Evolutionary conservation across 2,113 vertebrate genomes (phyloP), one percentile per base, ranked within the genome.

Genomic region (Melanostigma gelatinosum): DNA sequence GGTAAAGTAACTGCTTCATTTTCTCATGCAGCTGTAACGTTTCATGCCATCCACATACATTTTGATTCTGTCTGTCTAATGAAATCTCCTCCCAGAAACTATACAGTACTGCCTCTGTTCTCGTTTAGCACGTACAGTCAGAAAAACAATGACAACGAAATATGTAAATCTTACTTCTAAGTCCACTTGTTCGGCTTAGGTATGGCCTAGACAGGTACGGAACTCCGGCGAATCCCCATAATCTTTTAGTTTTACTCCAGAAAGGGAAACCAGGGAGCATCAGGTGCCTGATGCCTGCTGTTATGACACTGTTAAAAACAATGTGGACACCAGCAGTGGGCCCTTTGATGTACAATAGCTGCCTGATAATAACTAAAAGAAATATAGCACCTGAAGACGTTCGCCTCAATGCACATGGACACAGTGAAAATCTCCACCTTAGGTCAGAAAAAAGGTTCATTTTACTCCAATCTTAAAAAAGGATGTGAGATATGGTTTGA

Each of bases 11-110:
- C 55, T 22, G 48, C 50, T 77, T 62, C 32, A 50, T 44, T 65
- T 58, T 72, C 44, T 78, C 24, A 24, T 24, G 24, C 24, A 60
- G 48, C 50, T 3, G 13, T 67, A 42, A 68, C 40, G 68, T 64
- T 67, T 75, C 22, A 72, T 36, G 58, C 24, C 22, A 18, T 48
- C 79, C 38, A 34, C 63, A 52, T 34, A 24, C n/a, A 63, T 65
- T 70, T 36, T 34, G 27, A 66, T 73, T 65, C 48, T 70, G 70
- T 46, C 22, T 0, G 10, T 64, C n/a, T n/a, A 16, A 58, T 38
- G 20, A 67, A 61, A 52, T 34, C 34, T 16, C 4, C 32, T 15
- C 6, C 10, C 1, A 20, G 24, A 36, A 27, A 29, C 29, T 8
- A 22, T 8, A 22, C 6, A 73, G 40, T 11, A 38, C 0, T 34